Base-by-base conservation (phyloP, 2,797 vertebrate genomes). In the Zalophus californianus region DNA sequence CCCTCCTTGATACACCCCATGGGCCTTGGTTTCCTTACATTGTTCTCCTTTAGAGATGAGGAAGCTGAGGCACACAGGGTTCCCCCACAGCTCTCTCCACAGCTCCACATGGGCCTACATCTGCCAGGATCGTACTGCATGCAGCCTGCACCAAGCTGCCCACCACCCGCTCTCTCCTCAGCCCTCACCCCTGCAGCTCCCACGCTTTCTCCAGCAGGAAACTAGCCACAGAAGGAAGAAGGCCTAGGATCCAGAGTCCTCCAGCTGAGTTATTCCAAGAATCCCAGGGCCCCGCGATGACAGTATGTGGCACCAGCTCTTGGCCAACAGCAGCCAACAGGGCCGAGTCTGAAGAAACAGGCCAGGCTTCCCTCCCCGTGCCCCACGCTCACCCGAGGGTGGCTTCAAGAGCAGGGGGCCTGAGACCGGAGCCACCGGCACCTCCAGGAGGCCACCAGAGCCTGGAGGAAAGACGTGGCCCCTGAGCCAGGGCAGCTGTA, bases 1-100 rank as follows among this genome's bases (percentile, higher is more conserved):
- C 10, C 21, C 7, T 32, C 73, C 68, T 16, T 0, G 5, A 3
- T 1, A 20, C 0, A 7, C 44, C 38, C 20, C 6, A 2, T 3
- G 41, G 21, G 66, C 41, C n/a, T 16, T 1, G 0, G 38, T 41
- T 86, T 35, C 58, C 77, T 72, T n/a, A 3, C 0, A 0, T 15
- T 27, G 5, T 50, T 21, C 86, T 21, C 80, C 10, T n/a, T 52
- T 29, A 87, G 3, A 78, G 52, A 11, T 25, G 60, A 56, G 54
- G 10, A 52, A 68, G 12, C 25, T 32, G 15, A 50, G 73, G 38
- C 50, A 11, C 29, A 1, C 8, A 9, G 29, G 48, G 70, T 23
- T 25, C 84, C n/a, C n/a, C 7, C 18, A 73, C 64, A 21, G 54
- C 52, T 8, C 10, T 35, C n/a, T 5, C 52, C 73, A 68, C 21